Evolutionary conservation across 2,797 vertebrate genomes (phyloP).

Genomic region (Fistularia tabacaria): DNA sequence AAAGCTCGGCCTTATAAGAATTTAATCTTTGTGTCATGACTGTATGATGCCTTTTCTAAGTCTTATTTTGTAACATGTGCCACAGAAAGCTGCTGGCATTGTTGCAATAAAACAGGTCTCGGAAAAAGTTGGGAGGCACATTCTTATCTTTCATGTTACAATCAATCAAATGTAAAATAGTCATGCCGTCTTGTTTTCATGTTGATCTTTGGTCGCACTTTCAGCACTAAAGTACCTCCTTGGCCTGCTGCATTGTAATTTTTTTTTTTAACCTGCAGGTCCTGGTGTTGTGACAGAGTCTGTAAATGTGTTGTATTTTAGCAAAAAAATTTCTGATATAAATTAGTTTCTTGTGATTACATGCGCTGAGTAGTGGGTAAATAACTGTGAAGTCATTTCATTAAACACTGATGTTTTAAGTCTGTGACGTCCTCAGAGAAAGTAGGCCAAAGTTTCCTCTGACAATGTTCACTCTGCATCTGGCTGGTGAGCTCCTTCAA

Average conservation of each 20-base stretch:
- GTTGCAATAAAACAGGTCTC: conserved; percentile 20
- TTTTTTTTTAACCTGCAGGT: conserved; percentile 6
- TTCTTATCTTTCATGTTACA: conserved; percentile 21
- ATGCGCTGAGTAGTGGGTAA: too few relatives aligned
- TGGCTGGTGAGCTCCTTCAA: too few relatives aligned
- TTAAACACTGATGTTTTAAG: too few relatives aligned
- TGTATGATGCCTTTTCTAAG: background rate
- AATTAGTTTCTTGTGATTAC: too few relatives aligned
- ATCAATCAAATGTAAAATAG: conserved; percentile 30
- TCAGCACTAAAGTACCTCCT: background rate
- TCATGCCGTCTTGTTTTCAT: background rate
- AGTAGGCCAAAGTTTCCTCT: too few relatives aligned
- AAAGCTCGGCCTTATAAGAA: conserved; percentile 27
- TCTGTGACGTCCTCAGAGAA: too few relatives aligned
- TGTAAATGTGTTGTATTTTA: conserved; percentile 13
- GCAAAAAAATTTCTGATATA: conserved; percentile 1
- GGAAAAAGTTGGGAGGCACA: background rate
- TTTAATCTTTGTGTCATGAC: conserved; percentile 12
- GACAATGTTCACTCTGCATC: too few relatives aligned
- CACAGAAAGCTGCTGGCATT: conserved; percentile 25
- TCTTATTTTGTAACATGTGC: conserved; percentile 28
- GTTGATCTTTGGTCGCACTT: background rate
- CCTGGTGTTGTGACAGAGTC: conserved; percentile 7
- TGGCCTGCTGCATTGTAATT: background rate
- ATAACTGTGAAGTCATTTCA: too few relatives aligned